phyloP scores from a whole-genome alignment of 2,888 invertebrate species.

The Ennomos quercinarius region DNA sequence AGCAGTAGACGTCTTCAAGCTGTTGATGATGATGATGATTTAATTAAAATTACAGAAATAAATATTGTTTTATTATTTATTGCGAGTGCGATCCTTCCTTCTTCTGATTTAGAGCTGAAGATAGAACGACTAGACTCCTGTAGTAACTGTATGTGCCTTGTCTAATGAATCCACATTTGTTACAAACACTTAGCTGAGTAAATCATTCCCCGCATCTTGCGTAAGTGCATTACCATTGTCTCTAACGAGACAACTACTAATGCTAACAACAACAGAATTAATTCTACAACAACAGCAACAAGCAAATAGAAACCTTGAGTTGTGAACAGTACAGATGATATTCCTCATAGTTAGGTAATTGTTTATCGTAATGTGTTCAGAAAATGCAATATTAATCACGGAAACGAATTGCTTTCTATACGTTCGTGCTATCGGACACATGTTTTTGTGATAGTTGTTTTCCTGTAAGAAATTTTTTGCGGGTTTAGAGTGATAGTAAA shows the following conservation, averaged over 20 bases:
- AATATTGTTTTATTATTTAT: too few relatives aligned
- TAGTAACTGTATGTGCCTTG: neutral
- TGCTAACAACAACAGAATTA: slow-evolving; percentile 42
- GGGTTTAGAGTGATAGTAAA: slow-evolving; percentile 11
- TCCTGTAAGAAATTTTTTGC: slow-evolving; percentile 20
- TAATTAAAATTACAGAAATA: too few relatives aligned
- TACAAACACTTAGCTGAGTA: slow-evolving; percentile 14
- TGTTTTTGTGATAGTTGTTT: slow-evolving; percentile 47
- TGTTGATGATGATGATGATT: too few relatives aligned
- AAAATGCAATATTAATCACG: slow-evolving; percentile 57
- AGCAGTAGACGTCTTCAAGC: too few relatives aligned
- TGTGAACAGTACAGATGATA: slow-evolving; percentile 29
- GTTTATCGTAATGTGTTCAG: slow-evolving; percentile 45
- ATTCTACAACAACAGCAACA: slow-evolving; percentile 32
- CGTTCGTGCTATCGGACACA: slow-evolving; percentile 47
- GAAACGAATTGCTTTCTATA: slow-evolving; percentile 64
- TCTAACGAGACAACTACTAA: slow-evolving; percentile 42
- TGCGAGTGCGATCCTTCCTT: too few relatives aligned
- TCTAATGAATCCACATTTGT: slow-evolving; percentile 2
- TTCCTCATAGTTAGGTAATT: slow-evolving; percentile 21
- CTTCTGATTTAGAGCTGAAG: too few relatives aligned
- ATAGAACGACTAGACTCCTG: too few relatives aligned
- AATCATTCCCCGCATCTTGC: slow-evolving; percentile 38
- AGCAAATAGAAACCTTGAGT: slow-evolving; percentile 38
- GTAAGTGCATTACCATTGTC: slow-evolving; percentile 54